These are phyloP conservation scores for Maccullochella peelii DNA, from an alignment of 2,113 vertebrate genomes.

Conservation along the genomic window DNA sequence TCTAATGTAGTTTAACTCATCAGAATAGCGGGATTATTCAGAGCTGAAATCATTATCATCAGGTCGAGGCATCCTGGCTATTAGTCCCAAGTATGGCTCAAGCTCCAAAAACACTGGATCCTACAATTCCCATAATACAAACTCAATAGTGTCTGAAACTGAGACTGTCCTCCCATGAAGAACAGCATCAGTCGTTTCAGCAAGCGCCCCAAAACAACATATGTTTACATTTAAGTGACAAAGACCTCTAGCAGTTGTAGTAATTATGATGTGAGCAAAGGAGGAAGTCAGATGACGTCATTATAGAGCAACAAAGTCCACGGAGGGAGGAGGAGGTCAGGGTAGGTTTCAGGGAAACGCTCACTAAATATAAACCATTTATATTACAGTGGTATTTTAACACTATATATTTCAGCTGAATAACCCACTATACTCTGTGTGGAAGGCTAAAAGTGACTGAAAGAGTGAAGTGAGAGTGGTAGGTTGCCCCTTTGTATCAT, in stretches of 20 bases:
- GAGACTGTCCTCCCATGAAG: background rate
- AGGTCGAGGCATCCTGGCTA: background rate
- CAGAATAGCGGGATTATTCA: background rate
- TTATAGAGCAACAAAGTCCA: background rate
- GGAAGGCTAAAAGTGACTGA: constrained; percentile 47
- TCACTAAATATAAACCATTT: constrained; percentile 4
- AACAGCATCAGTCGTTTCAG: constrained; percentile 1
- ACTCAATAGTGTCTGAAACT: background rate
- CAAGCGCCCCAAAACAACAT: background rate
- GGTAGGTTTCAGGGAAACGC: background rate
- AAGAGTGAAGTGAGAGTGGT: constrained; percentile 26
- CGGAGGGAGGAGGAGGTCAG: no score
- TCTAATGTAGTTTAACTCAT: background rate
- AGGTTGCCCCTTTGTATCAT: constrained; percentile 43
- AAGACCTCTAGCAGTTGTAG: background rate
- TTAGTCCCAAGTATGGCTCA: background rate
- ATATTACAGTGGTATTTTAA: constrained; percentile 16
- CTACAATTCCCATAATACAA: background rate
- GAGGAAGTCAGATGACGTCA: background rate
- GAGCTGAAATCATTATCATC: background rate
- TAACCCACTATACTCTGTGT: background rate
- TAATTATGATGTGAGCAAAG: no score
- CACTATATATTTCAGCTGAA: constrained; percentile 24
- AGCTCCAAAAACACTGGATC: background rate
- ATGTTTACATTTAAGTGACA: background rate